Percentiles rank a stretch among this genome's conserved stretches.
These are phyloP conservation scores for Brachionus rotundiformis DNA, from an alignment of 1,140 invertebrate species.

Conservation along the genomic window DNA sequence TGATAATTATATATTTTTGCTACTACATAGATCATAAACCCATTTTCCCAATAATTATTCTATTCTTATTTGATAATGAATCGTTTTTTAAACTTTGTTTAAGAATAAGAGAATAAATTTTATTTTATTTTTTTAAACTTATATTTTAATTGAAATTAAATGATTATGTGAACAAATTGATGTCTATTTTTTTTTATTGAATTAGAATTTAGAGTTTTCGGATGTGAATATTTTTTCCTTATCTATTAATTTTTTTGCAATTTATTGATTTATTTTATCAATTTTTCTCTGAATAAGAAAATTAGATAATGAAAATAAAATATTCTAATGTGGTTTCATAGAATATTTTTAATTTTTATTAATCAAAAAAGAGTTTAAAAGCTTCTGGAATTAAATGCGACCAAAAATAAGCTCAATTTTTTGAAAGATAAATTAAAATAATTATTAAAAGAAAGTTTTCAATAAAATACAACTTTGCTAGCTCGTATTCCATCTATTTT, in stretches of 20 bases:
- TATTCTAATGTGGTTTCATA: not conserved
- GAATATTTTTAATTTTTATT: not conserved
- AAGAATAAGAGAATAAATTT: too few species aligned
- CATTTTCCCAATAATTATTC: too few species aligned
- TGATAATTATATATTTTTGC: not conserved
- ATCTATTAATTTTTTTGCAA: not conserved
- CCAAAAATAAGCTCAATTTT: not conserved
- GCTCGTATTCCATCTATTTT: not conserved
- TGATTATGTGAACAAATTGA: too few species aligned
- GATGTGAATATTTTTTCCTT: not conserved
- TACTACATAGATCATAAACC: not conserved
- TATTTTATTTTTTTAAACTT: too few species aligned
- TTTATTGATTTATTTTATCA: slow-evolving; percentile 22
- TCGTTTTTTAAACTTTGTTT: too few species aligned
- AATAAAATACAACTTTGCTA: not conserved
- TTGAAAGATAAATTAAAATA: not conserved
- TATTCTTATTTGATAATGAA: too few species aligned
- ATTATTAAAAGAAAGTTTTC: not conserved
- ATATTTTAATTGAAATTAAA: too few species aligned
- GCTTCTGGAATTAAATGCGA: not conserved
- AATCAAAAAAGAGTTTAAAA: not conserved
- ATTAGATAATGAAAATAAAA: slow-evolving; percentile 8
- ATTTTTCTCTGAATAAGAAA: not conserved
- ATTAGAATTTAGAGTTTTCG: not conserved
- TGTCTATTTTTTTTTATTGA: not conserved